These are phyloP conservation scores for Drosophila obscura DNA, from an alignment of 1,140 invertebrate species.

Conservation along the genomic window DNA sequence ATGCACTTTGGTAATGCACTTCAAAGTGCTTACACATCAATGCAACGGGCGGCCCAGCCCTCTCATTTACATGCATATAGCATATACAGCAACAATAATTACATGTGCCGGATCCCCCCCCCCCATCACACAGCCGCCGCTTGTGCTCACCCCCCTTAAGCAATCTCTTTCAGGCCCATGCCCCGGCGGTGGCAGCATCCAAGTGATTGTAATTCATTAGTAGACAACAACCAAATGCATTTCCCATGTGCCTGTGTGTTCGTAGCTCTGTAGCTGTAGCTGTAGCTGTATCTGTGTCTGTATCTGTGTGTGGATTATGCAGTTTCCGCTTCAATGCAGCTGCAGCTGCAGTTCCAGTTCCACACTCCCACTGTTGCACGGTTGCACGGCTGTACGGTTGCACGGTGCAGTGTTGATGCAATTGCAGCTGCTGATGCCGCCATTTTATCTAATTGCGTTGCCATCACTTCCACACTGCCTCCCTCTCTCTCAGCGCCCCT, in stretches of 20 bases:
- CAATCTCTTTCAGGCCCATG: slow-evolving; percentile 38
- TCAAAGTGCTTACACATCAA: slow-evolving; percentile 80
- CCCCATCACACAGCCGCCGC: background rate
- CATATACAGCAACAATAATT: slow-evolving; percentile 63
- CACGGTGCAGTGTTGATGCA: slow-evolving; percentile 27
- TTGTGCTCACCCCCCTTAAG: slow-evolving; percentile 14
- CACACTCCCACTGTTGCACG: background rate
- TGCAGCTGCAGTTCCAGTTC: slow-evolving; percentile 44
- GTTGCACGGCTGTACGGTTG: slow-evolving; percentile 4
- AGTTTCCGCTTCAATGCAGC: slow-evolving; percentile 78
- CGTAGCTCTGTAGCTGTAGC: slow-evolving; percentile 10
- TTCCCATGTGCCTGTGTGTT: slow-evolving; percentile 56
- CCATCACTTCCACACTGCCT: slow-evolving; percentile 1
- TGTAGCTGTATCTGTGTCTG: slow-evolving; percentile 13
- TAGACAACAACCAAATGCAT: slow-evolving; percentile 79
- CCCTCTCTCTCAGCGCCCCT: background rate
- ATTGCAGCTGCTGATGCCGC: slow-evolving; percentile 56
- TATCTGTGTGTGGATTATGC: slow-evolving; percentile 68
- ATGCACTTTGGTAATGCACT: slow-evolving; percentile 79
- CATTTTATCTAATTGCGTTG: slow-evolving; percentile 78
- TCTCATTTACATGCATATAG: slow-evolving; percentile 62
- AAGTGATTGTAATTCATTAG: slow-evolving; percentile 81
- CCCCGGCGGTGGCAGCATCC: slow-evolving; percentile 31
- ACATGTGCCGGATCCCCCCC: slow-evolving; percentile 54
- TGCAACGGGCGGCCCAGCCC: slow-evolving; percentile 38